A percentile compares a stretch with the other conserved stretches of the same genome.
Evolutionary conservation across 1,140 invertebrate species (phyloP).

Genomic region (Drosophila lacteicornis): DNA sequence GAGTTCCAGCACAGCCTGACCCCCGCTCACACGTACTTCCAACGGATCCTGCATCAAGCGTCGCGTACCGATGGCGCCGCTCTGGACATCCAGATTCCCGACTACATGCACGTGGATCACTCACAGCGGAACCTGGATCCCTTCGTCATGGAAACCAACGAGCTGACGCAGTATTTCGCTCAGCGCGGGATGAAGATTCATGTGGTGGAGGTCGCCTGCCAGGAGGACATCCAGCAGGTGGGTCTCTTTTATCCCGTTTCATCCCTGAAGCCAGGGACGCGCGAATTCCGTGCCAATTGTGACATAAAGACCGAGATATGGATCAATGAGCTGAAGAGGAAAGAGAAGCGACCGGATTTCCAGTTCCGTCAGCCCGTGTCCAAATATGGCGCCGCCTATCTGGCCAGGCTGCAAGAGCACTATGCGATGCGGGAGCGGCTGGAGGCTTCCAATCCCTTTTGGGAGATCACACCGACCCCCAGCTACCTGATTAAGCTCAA

Average conservation of each 20-base stretch:
- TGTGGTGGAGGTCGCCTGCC: conserved; percentile 46
- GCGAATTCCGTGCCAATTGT: conserved; percentile 56
- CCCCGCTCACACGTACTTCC: conserved; percentile 74
- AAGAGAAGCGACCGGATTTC: conserved; percentile 47
- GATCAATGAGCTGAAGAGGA: conserved; percentile 33
- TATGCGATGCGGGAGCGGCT: conserved; percentile 5
- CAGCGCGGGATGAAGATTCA: conserved; percentile 23
- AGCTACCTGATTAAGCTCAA: conserved; percentile 37
- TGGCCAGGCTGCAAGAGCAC: conserved; percentile 7
- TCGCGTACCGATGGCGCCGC: conserved; percentile 15
- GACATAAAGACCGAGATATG: conserved; percentile 46
- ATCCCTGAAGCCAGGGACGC: neutral
- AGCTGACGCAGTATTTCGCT: conserved; percentile 39
- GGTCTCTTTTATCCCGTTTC: conserved; percentile 53
- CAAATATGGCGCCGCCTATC: conserved; percentile 45
- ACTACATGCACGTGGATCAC: conserved; percentile 69
- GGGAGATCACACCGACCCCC: conserved; percentile 20
- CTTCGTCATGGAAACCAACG: conserved; percentile 48
- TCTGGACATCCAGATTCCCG: conserved; percentile 51
- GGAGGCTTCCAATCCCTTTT: conserved; percentile 52
- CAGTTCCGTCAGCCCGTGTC: conserved; percentile 35
- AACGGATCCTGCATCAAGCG: conserved; percentile 56
- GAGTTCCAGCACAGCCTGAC: conserved; percentile 73
- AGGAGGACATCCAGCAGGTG: conserved; percentile 34
- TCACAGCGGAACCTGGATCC: conserved; percentile 57